Conservation (phyloP, 2,888 invertebrate species). For the Tridacna crocea region DNA sequence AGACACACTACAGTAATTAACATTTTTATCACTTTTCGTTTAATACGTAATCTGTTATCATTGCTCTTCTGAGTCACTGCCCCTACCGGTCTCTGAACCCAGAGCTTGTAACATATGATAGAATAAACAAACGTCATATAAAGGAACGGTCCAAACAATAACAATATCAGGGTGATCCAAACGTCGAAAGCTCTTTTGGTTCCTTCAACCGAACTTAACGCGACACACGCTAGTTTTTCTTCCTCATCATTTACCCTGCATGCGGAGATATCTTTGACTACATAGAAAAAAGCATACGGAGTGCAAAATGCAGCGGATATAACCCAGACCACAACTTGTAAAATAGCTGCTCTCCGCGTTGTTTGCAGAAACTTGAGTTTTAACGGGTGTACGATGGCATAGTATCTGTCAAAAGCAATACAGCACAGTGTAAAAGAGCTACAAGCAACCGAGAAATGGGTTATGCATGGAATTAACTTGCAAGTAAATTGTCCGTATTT, state of each 20-base stretch:
- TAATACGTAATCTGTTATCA: slow-evolving; percentile 63
- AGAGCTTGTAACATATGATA: slow-evolving; percentile 70
- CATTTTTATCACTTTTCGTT: slow-evolving; percentile 74
- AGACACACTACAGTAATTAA: slow-evolving; percentile 70
- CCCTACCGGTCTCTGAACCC: slow-evolving; percentile 65
- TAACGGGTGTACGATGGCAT: slow-evolving; percentile 73
- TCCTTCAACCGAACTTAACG: slow-evolving; percentile 16
- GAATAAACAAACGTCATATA: slow-evolving; percentile 68
- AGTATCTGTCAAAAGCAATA: slow-evolving; percentile 73
- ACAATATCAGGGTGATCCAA: slow-evolving; percentile 63
- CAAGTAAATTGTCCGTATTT: slow-evolving; percentile 67
- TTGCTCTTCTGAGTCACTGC: slow-evolving; percentile 37
- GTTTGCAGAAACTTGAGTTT: slow-evolving; percentile 67
- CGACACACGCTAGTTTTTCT: slow-evolving; percentile 50
- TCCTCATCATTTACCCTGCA: slow-evolving; percentile 35
- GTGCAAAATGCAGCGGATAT: slow-evolving; percentile 61
- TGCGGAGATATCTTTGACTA: slow-evolving; percentile 45
- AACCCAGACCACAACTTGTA: slow-evolving; percentile 67
- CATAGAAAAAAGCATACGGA: slow-evolving; percentile 68
- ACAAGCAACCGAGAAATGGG: slow-evolving; percentile 66
- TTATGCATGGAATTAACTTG: slow-evolving; percentile 69
- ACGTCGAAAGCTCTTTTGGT: slow-evolving; percentile 48
- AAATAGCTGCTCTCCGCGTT: slow-evolving; percentile 51
- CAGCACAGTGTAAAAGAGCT: slow-evolving; percentile 73
- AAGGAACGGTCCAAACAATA: slow-evolving; percentile 66